These are phyloP conservation scores for Ferdinandea cuprea DNA, from an alignment of 2,888 invertebrate species.

Conservation along the genomic window DNA sequence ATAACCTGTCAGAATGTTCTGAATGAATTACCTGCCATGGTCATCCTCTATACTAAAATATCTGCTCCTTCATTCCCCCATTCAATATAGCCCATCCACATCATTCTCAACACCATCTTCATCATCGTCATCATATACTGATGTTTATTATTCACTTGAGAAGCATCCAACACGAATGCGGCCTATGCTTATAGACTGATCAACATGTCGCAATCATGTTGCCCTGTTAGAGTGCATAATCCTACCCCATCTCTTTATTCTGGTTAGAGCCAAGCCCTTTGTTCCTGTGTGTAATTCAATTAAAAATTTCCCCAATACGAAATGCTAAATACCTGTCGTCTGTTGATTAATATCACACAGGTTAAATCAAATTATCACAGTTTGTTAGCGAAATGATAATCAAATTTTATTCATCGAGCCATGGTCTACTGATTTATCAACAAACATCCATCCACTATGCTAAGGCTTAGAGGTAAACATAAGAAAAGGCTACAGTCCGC, in stretches of 20 bases:
- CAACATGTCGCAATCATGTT: slow-evolving; percentile 27
- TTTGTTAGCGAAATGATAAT: slow-evolving; percentile 64
- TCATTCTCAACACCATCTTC: slow-evolving; percentile 20
- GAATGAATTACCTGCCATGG: slow-evolving; percentile 23
- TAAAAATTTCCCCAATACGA: slow-evolving; percentile 42
- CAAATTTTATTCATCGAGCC: slow-evolving; percentile 37
- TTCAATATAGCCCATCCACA: slow-evolving; percentile 22
- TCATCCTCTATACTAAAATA: slow-evolving; percentile 11
- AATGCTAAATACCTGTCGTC: slow-evolving; percentile 67
- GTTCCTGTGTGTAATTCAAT: slow-evolving; percentile 56
- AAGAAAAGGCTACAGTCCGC: too few relatives aligned
- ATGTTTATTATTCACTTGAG: slow-evolving; percentile 65
- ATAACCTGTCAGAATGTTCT: slow-evolving; percentile 51
- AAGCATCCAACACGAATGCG: slow-evolving; percentile 18
- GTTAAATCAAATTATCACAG: slow-evolving; percentile 64
- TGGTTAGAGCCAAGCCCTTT: slow-evolving; percentile 20
- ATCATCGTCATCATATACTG: slow-evolving; percentile 32
- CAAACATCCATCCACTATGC: neutral
- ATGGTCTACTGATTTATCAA: slow-evolving; percentile 26
- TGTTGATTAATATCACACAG: slow-evolving; percentile 67
- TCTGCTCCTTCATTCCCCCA: neutral
- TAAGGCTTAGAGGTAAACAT: neutral
- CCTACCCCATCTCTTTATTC: neutral
- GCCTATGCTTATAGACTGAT: neutral
- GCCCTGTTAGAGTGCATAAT: slow-evolving; percentile 15